These are phyloP conservation scores for Neomonachus schauinslandi DNA, from an alignment of 2,113 vertebrate species.

Conservation along the genomic window DNA sequence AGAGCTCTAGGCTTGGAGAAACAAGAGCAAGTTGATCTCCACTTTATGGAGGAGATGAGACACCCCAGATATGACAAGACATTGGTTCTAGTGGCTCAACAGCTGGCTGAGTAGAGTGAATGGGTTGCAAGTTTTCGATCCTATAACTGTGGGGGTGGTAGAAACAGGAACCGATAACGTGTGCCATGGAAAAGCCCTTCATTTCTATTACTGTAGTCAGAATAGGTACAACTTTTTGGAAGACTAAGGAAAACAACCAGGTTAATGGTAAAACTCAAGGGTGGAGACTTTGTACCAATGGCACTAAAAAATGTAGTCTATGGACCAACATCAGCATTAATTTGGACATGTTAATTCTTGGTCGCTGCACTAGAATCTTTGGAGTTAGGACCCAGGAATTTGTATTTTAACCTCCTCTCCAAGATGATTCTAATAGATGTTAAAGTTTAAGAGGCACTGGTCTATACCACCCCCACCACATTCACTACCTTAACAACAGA, in stretches of 20 bases:
- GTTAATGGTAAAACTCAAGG: neutral
- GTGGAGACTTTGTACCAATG: neutral
- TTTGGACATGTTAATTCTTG: neutral
- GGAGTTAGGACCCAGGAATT: neutral
- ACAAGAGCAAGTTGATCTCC: neutral
- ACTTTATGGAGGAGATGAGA: neutral
- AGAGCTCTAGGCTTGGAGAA: neutral
- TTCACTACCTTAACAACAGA: neutral
- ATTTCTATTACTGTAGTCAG: neutral
- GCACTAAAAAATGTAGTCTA: neutral
- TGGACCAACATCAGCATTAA: neutral
- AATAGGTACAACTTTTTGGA: neutral
- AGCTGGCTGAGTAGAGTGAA: neutral
- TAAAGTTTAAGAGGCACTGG: neutral
- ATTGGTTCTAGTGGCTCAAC: too few species aligned
- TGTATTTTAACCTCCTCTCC: neutral
- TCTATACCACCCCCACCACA: neutral
- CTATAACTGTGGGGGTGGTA: neutral
- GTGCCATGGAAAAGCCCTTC: neutral
- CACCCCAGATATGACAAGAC: neutral
- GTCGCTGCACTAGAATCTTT: neutral
- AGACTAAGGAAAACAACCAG: neutral
- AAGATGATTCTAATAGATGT: neutral
- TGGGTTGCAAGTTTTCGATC: neutral
- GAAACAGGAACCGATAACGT: neutral